These are phyloP conservation scores for Catagonus wagneri DNA, from an alignment of 2,113 vertebrate species.

Conservation along the genomic window DNA sequence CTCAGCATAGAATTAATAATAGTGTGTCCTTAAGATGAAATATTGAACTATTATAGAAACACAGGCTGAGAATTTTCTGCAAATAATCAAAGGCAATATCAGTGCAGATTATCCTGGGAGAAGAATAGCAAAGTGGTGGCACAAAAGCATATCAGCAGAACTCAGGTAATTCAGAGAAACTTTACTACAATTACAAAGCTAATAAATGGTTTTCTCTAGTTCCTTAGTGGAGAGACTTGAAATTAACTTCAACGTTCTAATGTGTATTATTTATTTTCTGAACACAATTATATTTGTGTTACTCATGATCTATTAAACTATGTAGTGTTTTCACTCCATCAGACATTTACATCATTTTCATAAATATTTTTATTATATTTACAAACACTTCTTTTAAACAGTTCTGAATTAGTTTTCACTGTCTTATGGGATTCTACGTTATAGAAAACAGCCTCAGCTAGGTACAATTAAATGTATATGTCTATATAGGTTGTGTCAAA, in stretches of 20 bases:
- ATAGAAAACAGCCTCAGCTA: neutral
- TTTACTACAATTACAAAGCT: neutral
- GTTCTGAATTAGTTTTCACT: neutral
- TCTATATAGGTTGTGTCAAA: neutral
- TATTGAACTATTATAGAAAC: neutral
- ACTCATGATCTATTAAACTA: neutral
- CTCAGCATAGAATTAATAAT: neutral
- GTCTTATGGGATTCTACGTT: neutral
- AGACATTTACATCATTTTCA: neutral
- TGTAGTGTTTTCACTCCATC: neutral
- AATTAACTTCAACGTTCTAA: constrained; percentile 35
- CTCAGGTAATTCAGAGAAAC: neutral
- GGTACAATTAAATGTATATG: neutral
- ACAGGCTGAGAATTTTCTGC: neutral
- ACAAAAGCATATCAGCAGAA: neutral
- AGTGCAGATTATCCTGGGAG: neutral
- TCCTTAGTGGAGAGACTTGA: neutral
- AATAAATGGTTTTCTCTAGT: neutral
- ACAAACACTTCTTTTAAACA: neutral
- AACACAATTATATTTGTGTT: neutral
- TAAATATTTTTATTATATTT: neutral
- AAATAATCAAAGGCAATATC: neutral
- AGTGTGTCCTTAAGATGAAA: neutral
- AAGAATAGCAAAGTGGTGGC: neutral
- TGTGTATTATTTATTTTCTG: neutral